Conservation (phyloP, 2,888 invertebrate genomes). For the Ophion slaviceki region DNA sequence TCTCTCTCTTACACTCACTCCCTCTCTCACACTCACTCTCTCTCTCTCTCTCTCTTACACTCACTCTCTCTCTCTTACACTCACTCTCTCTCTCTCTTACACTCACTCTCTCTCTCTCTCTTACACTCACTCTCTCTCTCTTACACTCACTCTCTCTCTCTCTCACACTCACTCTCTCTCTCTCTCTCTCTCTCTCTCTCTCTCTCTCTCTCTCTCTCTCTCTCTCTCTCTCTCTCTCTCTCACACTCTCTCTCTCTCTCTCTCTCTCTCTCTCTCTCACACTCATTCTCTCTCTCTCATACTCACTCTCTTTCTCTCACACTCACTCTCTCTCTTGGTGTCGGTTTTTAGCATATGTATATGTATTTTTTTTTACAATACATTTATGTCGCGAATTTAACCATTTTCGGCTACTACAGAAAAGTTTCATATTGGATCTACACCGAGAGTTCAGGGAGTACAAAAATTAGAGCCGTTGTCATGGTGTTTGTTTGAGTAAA, state of each 20-base stretch:
- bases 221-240: too few species aligned
- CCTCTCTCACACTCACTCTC: not conserved
- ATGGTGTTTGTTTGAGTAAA: not conserved
- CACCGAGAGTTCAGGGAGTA: not conserved
- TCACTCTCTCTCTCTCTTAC: too few species aligned
- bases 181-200: too few species aligned
- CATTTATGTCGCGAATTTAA: too few species aligned
- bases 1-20: too few species aligned
- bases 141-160: too few species aligned
- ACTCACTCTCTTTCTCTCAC: too few species aligned
- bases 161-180: too few species aligned
- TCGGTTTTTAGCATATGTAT: slow-evolving; percentile 3
- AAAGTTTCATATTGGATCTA: slow-evolving; percentile 6
- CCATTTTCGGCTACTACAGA: slow-evolving; percentile 16
- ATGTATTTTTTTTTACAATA: not conserved
- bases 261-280: not conserved
- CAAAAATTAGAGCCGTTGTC: slow-evolving; percentile 5
- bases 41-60: not conserved
- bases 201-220: not conserved
- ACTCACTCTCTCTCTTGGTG: too few species aligned
- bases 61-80: too few species aligned
- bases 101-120: too few species aligned
- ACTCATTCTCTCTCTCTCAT: too few species aligned
- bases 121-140: not conserved
- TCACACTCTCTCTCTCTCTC: not conserved